Evolutionary conservation across 1,140 invertebrate genomes (phyloP), one percentile per base, ranked within the genome.

Genomic region (Aphaenogaster rudis): DNA sequence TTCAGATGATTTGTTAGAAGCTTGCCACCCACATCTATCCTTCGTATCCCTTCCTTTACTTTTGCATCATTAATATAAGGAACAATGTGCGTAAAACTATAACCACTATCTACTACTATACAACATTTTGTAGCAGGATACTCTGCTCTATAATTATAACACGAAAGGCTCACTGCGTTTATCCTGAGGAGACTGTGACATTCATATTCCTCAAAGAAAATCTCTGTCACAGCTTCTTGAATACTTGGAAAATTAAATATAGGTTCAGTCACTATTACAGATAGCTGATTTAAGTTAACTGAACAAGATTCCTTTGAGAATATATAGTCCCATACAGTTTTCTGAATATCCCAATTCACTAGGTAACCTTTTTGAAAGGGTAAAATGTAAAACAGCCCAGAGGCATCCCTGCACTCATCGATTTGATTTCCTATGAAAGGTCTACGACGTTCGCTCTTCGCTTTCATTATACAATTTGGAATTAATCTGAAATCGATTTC

Each of bases 401-500:
- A 99, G 3, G 98, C 97, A 94, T 99, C 99, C 67, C 99, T 96
- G 93, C 99, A 99, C 89, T 99, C 99, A 86, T 99, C 98, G 33
- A 99, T 97, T 96, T 98, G 98, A 95, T 98, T 97, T 0, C 98
- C 99, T 64, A 99, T 97, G 94, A 99, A 99, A 1, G 98, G 97
- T 81, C 99, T 96, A 1, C 99, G 97, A 74, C 98, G 95, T 94
- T 99, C 99, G 91, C 98, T 99, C 95, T 99, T 99, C 0, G 99
- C 98, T 96, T 99, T 99, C 96, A 99, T 99, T 50, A 99, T 98
- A 92, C 98, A 99, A 95, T 99, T 99, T 3, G 99, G 98, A 90
- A 99, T 97, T 17, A 98, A 92, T 93, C 98, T 97, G 88, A 72
- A 95, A 93, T 88, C 0, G 28, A 84, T 57, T 67, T 63, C 54